Evolutionary conservation across 2,113 vertebrate species (phyloP).

Genomic region (Panthera tigris): DNA sequence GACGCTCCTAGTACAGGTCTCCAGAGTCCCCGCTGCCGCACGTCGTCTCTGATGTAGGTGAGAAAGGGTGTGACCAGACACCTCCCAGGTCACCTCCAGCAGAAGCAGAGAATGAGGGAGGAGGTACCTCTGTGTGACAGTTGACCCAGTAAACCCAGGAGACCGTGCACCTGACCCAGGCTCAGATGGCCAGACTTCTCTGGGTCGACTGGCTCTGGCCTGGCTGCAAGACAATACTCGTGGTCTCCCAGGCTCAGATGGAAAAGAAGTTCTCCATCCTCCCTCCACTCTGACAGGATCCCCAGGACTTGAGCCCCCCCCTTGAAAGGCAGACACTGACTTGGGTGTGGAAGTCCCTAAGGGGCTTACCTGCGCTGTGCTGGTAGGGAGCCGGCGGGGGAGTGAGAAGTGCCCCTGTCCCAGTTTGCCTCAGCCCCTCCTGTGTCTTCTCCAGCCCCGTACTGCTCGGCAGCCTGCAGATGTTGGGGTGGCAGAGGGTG

Average conservation of each 20-base stretch:
- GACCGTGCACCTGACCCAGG: neutral
- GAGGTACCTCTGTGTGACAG: neutral
- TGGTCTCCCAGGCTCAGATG: neutral
- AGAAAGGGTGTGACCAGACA: neutral
- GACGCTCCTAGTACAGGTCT: neutral
- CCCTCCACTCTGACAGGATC: no score
- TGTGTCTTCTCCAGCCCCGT: no score
- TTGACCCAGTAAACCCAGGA: neutral
- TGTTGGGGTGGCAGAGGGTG: neutral
- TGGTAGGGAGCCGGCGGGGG: accelerated
- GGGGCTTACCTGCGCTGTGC: neutral
- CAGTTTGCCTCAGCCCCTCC: no score
- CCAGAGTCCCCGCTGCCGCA: neutral
- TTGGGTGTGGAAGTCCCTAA: neutral
- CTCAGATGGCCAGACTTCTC: neutral
- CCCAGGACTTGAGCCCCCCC: neutral
- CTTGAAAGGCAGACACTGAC: neutral
- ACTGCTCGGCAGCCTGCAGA: neutral
- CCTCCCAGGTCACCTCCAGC: neutral
- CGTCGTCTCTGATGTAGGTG: neutral
- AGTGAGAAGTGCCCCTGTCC: neutral
- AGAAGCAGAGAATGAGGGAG: neutral
- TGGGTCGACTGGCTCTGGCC: neutral
- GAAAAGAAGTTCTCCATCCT: neutral
- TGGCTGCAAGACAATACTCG: neutral